Evolutionary conservation across 2,888 invertebrate genomes (phyloP).

Genomic region (Trachelus iudaicus): DNA sequence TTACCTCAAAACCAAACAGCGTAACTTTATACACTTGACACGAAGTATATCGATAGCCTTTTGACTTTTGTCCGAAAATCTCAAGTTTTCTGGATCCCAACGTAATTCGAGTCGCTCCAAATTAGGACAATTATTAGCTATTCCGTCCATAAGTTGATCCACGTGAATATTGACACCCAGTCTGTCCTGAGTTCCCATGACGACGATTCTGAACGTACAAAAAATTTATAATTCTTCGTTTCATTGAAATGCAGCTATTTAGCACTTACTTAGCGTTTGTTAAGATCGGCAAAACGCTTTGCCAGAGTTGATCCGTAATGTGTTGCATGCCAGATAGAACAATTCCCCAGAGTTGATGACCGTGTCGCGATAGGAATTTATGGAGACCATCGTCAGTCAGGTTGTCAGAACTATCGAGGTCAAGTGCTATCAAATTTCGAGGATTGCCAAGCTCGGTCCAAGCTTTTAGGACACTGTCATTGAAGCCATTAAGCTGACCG

Average conservation of each 20-base stretch:
- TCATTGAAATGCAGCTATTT: background rate
- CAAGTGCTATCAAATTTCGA: constrained; percentile 82
- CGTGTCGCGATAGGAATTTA: constrained; percentile 91
- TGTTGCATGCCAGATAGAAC: constrained; percentile 96
- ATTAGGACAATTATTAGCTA: constrained; percentile 90
- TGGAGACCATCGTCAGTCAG: constrained; percentile 92
- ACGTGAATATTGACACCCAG: constrained; percentile 97
- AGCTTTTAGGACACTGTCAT: constrained; percentile 91
- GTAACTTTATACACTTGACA: constrained; percentile 92
- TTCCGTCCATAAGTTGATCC: constrained; percentile 97
- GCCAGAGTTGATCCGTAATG: constrained; percentile 98
- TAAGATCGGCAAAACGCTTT: constrained; percentile 91
- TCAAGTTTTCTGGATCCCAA: constrained; percentile 98
- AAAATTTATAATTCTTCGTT: background rate
- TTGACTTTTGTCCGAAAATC: constrained; percentile 99
- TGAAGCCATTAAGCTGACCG: constrained; percentile 97
- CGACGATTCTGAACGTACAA: constrained; percentile 80
- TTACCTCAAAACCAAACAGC: constrained; percentile 92
- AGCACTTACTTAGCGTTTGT: constrained; percentile 85
- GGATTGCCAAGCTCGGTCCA: constrained; percentile 90
- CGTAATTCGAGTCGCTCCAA: constrained; percentile 93
- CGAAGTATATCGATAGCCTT: constrained; percentile 98
- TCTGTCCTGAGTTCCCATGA: constrained; percentile 97
- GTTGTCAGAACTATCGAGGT: constrained; percentile 96
- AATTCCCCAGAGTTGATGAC: constrained; percentile 88